Percentiles rank a stretch among this genome's conserved stretches.
These are phyloP conservation scores for Montipora capitata DNA, from an alignment of 92 coral and sea anemone species.

Conservation along the genomic window DNA sequence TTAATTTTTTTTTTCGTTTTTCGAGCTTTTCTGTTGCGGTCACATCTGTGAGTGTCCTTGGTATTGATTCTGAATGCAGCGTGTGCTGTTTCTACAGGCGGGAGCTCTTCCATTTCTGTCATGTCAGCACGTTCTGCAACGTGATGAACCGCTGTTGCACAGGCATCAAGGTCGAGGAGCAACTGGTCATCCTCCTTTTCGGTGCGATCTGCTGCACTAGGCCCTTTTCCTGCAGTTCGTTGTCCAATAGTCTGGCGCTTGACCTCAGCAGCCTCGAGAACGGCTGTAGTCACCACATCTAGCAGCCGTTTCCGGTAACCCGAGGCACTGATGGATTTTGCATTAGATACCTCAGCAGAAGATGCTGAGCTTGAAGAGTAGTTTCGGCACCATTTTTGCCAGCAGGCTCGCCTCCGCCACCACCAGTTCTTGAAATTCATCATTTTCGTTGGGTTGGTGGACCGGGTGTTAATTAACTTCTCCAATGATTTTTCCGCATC, in stretches of 20 bases:
- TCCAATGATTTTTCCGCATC: constrained; percentile 47
- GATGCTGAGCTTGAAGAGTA: constrained; percentile 40
- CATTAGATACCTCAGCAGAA: constrained; percentile 61
- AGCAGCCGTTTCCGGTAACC: constrained; percentile 56
- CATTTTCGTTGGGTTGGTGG: constrained; percentile 62
- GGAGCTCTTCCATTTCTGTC: constrained; percentile 22
- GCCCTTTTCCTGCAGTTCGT: constrained; percentile 49
- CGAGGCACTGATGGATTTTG: constrained; percentile 26
- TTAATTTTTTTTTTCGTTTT: not conserved
- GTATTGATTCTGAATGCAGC: constrained; percentile 31
- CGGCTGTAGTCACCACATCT: constrained; percentile 48
- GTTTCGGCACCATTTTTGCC: constrained; percentile 74
- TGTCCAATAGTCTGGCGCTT: constrained; percentile 38
- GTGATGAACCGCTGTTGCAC: constrained; percentile 15
- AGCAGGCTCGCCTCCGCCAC: constrained; percentile 66
- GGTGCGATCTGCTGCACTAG: constrained; percentile 41
- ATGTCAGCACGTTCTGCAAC: constrained; percentile 12
- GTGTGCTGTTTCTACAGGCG: constrained; percentile 32
- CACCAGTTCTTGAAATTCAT: constrained; percentile 66
- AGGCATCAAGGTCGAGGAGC: constrained; percentile 8
- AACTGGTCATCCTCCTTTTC: constrained; percentile 23
- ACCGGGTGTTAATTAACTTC: constrained; percentile 35
- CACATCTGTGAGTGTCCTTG: constrained; percentile 55
- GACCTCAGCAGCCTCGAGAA: constrained; percentile 41
- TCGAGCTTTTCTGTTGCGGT: constrained; percentile 32